Evolutionary conservation across 2,888 invertebrate genomes (phyloP).

Genomic region (Lottia gigantea): DNA sequence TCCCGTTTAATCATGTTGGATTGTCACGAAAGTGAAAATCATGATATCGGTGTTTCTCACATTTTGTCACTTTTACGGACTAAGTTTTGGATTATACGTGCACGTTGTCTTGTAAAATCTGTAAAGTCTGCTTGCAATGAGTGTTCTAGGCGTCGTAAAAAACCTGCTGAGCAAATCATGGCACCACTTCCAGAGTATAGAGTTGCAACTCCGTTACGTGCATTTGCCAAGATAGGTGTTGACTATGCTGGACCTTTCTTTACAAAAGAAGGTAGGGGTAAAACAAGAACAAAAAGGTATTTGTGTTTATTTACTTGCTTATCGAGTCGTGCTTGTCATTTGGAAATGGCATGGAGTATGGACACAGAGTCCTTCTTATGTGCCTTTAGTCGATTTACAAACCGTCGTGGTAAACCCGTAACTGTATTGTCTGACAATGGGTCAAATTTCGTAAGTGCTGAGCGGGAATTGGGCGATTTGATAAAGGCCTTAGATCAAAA

Average conservation of each 20-base stretch:
- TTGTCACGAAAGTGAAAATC: slow-evolving; percentile 20
- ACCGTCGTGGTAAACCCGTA: slow-evolving; percentile 17
- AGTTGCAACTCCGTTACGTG: slow-evolving; percentile 18
- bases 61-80: slow-evolving; percentile 16
- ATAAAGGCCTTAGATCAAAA: slow-evolving; percentile 21
- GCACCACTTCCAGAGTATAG: slow-evolving; percentile 25
- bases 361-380: slow-evolving; percentile 21
- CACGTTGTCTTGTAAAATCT: slow-evolving; percentile 17
- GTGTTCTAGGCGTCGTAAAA: slow-evolving; percentile 10
- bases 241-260: slow-evolving; percentile 29
- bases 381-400: slow-evolving; percentile 18
- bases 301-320: slow-evolving; percentile 29
- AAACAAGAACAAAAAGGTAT: slow-evolving; percentile 27
- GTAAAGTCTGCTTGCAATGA: slow-evolving; percentile 7
- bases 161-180: slow-evolving; percentile 17
- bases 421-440: slow-evolving; percentile 22
- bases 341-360: slow-evolving; percentile 10
- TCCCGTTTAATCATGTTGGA: slow-evolving; percentile 14
- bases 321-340: slow-evolving; percentile 21
- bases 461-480: slow-evolving; percentile 20
- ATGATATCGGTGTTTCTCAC: slow-evolving; percentile 27
- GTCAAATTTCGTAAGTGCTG: slow-evolving; percentile 17
- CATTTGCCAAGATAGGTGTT: slow-evolving; percentile 22
- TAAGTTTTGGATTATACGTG: slow-evolving; percentile 28
- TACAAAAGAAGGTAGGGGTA: slow-evolving; percentile 25